These are phyloP conservation scores for Cheilosia urbana DNA, from an alignment of 2,888 invertebrate genomes.

Conservation along the genomic window DNA sequence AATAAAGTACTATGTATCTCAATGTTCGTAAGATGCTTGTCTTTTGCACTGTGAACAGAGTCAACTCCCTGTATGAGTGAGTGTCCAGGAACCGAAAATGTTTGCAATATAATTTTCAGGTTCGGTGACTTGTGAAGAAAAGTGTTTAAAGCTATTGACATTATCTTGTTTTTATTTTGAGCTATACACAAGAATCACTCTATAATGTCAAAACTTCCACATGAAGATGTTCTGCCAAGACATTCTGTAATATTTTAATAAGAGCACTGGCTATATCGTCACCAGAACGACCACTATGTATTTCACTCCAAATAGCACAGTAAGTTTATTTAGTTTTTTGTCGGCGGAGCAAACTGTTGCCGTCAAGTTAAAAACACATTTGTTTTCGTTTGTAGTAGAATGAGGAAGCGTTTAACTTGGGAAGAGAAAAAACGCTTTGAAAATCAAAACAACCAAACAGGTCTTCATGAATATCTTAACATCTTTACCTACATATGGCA, in stretches of 20 bases:
- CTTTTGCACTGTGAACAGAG: slow-evolving; percentile 42
- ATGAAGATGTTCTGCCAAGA: too few species aligned
- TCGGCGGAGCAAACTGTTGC: too few species aligned
- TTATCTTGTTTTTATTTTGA: slow-evolving; percentile 39
- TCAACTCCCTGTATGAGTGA: slow-evolving; percentile 28
- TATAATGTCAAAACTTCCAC: background rate
- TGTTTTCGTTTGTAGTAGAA: slow-evolving; percentile 26
- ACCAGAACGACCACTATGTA: background rate
- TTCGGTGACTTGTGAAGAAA: too few species aligned
- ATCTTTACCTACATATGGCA: background rate
- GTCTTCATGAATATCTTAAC: slow-evolving; percentile 31
- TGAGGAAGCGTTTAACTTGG: slow-evolving; percentile 18
- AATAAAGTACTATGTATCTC: slow-evolving; percentile 35
- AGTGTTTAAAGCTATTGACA: slow-evolving; percentile 10
- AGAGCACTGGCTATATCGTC: background rate
- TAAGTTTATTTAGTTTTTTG: background rate
- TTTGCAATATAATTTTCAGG: too few species aligned
- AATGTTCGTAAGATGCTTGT: background rate
- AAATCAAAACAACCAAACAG: too few species aligned
- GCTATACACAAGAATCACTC: slow-evolving; percentile 32
- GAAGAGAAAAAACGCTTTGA: too few species aligned
- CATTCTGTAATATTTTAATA: too few species aligned
- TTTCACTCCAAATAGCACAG: too few species aligned
- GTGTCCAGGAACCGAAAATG: too few species aligned
- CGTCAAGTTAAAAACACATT: too few species aligned